phyloP scores from a whole-genome alignment of 2,797 vertebrate genomes.

The Otus scops region DNA sequence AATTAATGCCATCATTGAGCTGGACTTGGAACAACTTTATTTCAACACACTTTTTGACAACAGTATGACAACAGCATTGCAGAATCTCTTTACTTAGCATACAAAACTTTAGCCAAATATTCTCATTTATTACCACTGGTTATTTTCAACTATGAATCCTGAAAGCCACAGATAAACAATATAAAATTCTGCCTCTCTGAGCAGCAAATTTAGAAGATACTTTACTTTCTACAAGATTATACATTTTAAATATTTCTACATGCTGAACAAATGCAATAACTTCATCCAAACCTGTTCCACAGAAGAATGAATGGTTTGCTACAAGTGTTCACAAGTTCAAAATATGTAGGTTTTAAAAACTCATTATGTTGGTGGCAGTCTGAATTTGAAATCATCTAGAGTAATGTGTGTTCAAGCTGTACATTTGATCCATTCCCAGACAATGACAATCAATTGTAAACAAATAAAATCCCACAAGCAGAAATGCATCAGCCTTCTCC shows the following conservation, averaged over 20 bases:
- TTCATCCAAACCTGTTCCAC: background rate
- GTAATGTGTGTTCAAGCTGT: background rate
- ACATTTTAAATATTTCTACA: background rate
- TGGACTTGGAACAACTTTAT: conserved; percentile 33
- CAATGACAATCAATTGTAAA: background rate
- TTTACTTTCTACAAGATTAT: background rate
- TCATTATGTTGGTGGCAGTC: background rate
- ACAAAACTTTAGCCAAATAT: background rate
- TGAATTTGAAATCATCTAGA: background rate
- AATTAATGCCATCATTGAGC: background rate
- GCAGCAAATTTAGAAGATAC: background rate
- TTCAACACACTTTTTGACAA: background rate
- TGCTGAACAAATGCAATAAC: background rate
- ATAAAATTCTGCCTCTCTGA: background rate
- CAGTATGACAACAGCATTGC: background rate
- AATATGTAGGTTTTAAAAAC: background rate
- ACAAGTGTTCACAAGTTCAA: background rate
- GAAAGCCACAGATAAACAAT: background rate
- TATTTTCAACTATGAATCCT: background rate
- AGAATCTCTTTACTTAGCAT: background rate
- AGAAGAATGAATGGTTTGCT: background rate
- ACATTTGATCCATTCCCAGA: background rate
- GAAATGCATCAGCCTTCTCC: background rate
- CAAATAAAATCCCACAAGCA: background rate
- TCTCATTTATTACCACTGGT: background rate